Base-by-base conservation (phyloP, 2,888 invertebrate genomes). In the Seira musarum region DNA sequence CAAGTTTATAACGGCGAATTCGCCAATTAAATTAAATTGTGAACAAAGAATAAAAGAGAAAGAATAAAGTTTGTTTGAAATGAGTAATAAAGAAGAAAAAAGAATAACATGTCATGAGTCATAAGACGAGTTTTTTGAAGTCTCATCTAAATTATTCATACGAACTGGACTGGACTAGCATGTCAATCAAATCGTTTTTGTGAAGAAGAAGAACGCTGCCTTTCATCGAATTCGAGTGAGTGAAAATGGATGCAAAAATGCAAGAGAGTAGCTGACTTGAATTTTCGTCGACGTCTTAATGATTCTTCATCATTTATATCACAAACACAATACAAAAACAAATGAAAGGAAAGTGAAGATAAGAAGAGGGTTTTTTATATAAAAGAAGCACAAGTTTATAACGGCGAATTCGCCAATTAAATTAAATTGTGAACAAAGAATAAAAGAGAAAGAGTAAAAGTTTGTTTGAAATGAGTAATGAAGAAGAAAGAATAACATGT, bases 281-380 rank as follows among this genome's bases (percentile, higher is more conserved):
- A 30, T 8, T 5, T 8, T 30, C 30, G 30, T 30, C n/a, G n/a
- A n/a, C n/a, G n/a, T n/a, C n/a, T n/a, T n/a, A n/a, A n/a, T n/a
- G n/a, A n/a, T n/a, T n/a, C n/a, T n/a, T n/a, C n/a, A n/a, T n/a
- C n/a, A n/a, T n/a, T n/a, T n/a, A n/a, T n/a, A n/a, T n/a, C n/a
- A n/a, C n/a, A n/a, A n/a, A n/a, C n/a, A n/a, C n/a, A n/a, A 22
- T 75, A 63, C 64, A 75, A 60, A 65, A 74, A 75, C 74, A 30
- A 30, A 5, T 70, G 22, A 64, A 71, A 1, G 65, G 60, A 81
- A 66, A 81, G 81, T 40, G 13, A 67, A 76, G 24, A 25, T 70
- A 80, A 80, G 67, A 72, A 80, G 66, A 5, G 57, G 60, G 15
- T 40, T 67, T 65, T 46, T 22, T 22, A 30, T 30, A 30, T 10